These are phyloP conservation scores for Drosophila bocki DNA, from an alignment of 1,140 invertebrate genomes.

Conservation along the genomic window DNA sequence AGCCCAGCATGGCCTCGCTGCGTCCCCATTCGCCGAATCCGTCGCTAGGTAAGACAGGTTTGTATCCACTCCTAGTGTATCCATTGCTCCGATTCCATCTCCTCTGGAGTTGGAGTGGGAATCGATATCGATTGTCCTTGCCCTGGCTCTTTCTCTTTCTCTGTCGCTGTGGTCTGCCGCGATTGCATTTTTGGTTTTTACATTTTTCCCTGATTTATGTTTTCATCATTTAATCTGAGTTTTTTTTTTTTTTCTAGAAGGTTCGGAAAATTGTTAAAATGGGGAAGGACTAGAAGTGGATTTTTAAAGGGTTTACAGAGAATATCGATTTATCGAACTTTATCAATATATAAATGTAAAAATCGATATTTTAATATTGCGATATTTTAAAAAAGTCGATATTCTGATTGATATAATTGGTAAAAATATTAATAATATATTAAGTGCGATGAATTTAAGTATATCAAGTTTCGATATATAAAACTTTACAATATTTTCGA, in stretches of 20 bases:
- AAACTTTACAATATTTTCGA: no score
- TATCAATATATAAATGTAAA: not conserved
- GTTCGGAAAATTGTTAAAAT: not conserved
- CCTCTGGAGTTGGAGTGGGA: not conserved
- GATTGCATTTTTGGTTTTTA: conserved; percentile 33
- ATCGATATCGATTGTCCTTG: conserved; percentile 23
- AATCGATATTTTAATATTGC: not conserved
- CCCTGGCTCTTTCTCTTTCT: not conserved
- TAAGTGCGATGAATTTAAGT: no score
- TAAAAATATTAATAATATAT: no score
- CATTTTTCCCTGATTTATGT: conserved; percentile 33
- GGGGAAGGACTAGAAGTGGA: not conserved
- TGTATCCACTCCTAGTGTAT: conserved; percentile 66
- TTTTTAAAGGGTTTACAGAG: no score
- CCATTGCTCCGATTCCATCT: not conserved
- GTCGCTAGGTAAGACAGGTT: conserved; percentile 90
- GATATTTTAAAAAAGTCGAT: no score
- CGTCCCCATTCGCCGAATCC: conserved; percentile 91
- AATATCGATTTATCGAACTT: not conserved
- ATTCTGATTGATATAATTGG: no score
- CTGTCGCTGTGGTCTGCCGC: conserved; percentile 26
- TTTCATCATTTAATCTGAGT: conserved; percentile 6
- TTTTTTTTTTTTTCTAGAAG: not conserved
- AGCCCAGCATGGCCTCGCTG: conserved; percentile 93
- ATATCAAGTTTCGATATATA: no score